Conservation (phyloP, 2,888 invertebrate genomes). For the Chrysopilus asiliformis region DNA sequence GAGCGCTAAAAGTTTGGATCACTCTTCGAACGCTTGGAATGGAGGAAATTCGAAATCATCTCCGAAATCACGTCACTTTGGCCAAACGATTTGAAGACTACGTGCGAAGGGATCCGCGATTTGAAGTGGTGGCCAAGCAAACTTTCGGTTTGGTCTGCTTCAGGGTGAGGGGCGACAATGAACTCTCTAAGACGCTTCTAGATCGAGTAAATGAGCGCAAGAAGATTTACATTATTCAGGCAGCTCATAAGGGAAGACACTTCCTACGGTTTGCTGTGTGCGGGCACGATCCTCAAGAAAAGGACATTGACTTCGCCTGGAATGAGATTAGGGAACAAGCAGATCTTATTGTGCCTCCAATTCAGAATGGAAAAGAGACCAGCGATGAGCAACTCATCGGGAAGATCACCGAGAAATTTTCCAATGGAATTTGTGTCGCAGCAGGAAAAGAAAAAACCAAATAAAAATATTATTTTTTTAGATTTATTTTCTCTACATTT, state of each 20-base stretch:
- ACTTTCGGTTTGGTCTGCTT: constrained; percentile 82
- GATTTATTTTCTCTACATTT: too few species aligned
- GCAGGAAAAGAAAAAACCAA: too few species aligned
- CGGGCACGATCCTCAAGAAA: constrained; percentile 51
- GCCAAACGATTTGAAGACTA: constrained; percentile 66
- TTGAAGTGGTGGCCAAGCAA: constrained; percentile 61
- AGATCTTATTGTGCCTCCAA: too few species aligned
- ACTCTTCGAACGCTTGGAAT: constrained; percentile 72
- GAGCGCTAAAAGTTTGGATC: constrained; percentile 86
- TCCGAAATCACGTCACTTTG: constrained; percentile 58
- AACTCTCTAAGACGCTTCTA: constrained; percentile 53
- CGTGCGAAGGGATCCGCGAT: constrained; percentile 56
- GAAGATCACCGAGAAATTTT: too few species aligned
- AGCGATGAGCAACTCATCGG: too few species aligned
- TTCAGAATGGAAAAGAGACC: too few species aligned
- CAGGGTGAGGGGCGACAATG: constrained; percentile 61
- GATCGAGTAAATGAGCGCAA: constrained; percentile 60
- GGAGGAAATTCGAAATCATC: constrained; percentile 61
- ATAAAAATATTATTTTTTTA: too few species aligned
- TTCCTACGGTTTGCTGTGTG: constrained; percentile 74
- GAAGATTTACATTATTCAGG: constrained; percentile 70
- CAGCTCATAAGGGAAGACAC: constrained; percentile 50
- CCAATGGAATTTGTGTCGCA: too few species aligned
- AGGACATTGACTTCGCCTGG: constrained; percentile 63
- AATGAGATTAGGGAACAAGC: constrained; percentile 50